These are phyloP conservation scores for Zaprionus obscuricornis DNA, from an alignment of 2,888 invertebrate species.

Conservation along the genomic window DNA sequence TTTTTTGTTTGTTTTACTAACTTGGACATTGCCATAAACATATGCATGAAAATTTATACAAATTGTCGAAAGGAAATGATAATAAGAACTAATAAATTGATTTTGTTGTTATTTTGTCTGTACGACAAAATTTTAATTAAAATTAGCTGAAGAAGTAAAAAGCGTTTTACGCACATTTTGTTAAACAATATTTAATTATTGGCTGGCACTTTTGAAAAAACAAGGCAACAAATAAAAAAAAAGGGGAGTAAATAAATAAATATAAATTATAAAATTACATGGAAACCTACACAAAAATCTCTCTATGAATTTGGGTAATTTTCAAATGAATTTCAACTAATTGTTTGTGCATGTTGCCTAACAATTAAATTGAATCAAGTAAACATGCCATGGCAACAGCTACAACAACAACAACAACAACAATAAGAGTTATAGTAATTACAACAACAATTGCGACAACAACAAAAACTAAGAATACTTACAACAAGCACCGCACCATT, in stretches of 20 bases:
- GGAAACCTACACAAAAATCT: too few species aligned
- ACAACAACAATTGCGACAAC: constrained; percentile 12
- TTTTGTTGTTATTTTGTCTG: constrained; percentile 16
- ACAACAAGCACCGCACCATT: constrained; percentile 34
- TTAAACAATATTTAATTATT: too few species aligned
- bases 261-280: too few species aligned
- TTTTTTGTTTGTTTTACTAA: constrained; percentile 4
- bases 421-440: constrained; percentile 21
- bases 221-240: too few species aligned
- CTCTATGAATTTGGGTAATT: too few species aligned
- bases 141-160: constrained; percentile 34
- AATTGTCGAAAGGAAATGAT: neutral
- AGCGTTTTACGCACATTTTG: too few species aligned
- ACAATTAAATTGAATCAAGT: constrained; percentile 65
- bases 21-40: constrained; percentile 8
- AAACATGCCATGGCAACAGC: constrained; percentile 43
- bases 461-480: constrained; percentile 23
- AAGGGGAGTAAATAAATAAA: too few species aligned
- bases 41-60: constrained; percentile 5
- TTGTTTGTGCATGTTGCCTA: constrained; percentile 52
- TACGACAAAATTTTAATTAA: constrained; percentile 51
- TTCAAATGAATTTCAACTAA: too few species aligned
- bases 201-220: too few species aligned
- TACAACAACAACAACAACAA: constrained; percentile 5
- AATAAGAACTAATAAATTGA: constrained; percentile 4